These are phyloP conservation scores for Drosophila rubida DNA, from an alignment of 2,888 invertebrate genomes.

Conservation along the genomic window DNA sequence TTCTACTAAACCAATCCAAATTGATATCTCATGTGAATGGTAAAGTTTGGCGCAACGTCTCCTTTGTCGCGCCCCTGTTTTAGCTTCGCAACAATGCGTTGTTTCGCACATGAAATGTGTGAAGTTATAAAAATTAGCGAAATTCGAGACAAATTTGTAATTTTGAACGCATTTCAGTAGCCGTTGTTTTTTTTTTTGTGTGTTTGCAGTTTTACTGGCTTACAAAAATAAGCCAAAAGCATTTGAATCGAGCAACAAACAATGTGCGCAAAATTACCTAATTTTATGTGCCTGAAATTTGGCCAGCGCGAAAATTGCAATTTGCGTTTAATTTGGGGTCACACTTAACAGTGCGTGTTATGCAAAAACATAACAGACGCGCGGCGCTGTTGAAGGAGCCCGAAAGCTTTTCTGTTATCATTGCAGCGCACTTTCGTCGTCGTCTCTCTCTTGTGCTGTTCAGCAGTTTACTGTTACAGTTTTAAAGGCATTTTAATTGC, in stretches of 20 bases:
- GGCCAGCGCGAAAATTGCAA: conserved; percentile 44
- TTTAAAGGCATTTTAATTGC: conserved; percentile 74
- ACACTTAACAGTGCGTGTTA: conserved; percentile 37
- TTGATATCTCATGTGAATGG: background rate
- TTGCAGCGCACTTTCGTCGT: conserved; percentile 20
- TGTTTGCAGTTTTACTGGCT: conserved; percentile 15
- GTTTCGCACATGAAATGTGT: conserved; percentile 43
- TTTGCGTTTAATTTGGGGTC: conserved; percentile 71
- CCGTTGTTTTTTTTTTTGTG: background rate
- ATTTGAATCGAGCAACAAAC: conserved; percentile 49
- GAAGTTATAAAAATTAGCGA: conserved; percentile 44
- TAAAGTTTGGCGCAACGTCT: background rate
- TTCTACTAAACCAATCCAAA: background rate
- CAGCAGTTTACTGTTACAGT: conserved; percentile 57
- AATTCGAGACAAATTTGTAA: conserved; percentile 50
- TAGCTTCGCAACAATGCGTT: conserved; percentile 29
- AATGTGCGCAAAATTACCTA: conserved; percentile 63
- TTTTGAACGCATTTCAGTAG: conserved; percentile 62
- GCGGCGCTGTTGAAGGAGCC: conserved; percentile 37
- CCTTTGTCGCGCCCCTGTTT: conserved; percentile 13
- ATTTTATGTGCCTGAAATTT: conserved; percentile 71
- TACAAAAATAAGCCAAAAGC: conserved; percentile 43
- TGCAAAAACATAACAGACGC: conserved; percentile 27
- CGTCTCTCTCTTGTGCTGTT: background rate
- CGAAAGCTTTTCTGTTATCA: too few relatives aligned